Evolutionary conservation across 2,113 vertebrate genomes (phyloP), one percentile per base, ranked within the genome.

Genomic region (Benitochromis conjunctus): DNA sequence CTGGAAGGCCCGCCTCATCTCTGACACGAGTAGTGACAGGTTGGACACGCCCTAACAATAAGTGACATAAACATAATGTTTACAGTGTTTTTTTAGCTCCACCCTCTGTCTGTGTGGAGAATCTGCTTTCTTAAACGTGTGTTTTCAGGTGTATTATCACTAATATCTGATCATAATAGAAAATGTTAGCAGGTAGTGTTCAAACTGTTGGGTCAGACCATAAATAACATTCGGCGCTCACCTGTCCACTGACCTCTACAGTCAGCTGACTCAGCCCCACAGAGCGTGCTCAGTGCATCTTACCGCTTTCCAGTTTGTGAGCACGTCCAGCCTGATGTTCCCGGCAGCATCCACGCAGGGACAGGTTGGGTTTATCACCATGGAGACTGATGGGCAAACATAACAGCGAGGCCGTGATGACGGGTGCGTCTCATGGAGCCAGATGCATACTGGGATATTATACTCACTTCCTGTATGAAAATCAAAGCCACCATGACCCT

Each of bases 361-460:
- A 88, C 96, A 96, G 53, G 83, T 89, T 1, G 89, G 84, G 87
- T 96, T 97, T 79, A 96, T 95, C 85, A 94, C 88, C 94, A 96
- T 96, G 89, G 93, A 92, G 74, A 87, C 71, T 0, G 95, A 92
- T 0, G 95, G 95, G 58, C 95, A 94, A 51, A 97, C 91, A 1
- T 92, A 94, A 51, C 96, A 97, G 66, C 94, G 93, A 11, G 96
- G 96, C 1, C 92, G 92, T 46, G 90, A 94, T 43, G 84, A 78
- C 0, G 96, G 96, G 76, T 97, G 96, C 1, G 93, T 95, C 56
- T 96, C 91, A 34, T 96, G 96, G 8, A 97, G 93, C 96, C 96
- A 97, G 77, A 97, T 85, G 86, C 95, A 95, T 36, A 97, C 91
- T 48, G 96, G 96, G 88, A 96, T 94, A 82, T 96, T 96, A 90